Evolutionary conservation across 2,113 vertebrate species (phyloP).

Genomic region (Penelope pileata): DNA sequence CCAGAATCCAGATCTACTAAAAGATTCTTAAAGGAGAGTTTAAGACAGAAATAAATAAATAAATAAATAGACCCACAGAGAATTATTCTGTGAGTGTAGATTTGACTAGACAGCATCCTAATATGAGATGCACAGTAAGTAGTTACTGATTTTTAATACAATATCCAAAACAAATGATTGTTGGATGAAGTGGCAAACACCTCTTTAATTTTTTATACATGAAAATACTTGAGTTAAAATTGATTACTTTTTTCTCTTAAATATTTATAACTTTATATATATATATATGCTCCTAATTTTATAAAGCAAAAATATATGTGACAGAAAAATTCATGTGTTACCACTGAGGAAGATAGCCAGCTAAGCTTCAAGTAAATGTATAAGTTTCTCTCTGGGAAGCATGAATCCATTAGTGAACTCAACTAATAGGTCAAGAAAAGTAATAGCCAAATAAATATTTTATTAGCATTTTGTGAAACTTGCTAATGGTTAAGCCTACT

Average conservation of each 20-base stretch:
- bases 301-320: background rate
- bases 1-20: background rate
- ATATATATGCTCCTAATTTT: background rate
- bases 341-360: background rate
- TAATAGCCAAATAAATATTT: constrained; percentile 90
- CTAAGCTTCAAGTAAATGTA: constrained; percentile 7
- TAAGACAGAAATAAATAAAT: background rate
- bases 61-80: too few relatives aligned
- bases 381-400: constrained; percentile 76
- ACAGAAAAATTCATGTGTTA: background rate
- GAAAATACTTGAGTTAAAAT: background rate
- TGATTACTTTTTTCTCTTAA: background rate
- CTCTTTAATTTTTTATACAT: background rate
- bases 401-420: constrained; percentile 87
- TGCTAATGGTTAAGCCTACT: constrained; percentile 81
- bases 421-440: constrained; percentile 88
- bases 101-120: background rate
- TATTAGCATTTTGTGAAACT: constrained; percentile 87
- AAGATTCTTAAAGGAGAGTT: background rate
- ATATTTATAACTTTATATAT: background rate
- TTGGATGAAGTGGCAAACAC: background rate
- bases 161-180: background rate
- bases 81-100: background rate
- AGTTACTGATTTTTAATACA: background rate
- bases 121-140: background rate